Base-by-base conservation (phyloP, 2,888 invertebrate species). In the Folsomia candida region DNA sequence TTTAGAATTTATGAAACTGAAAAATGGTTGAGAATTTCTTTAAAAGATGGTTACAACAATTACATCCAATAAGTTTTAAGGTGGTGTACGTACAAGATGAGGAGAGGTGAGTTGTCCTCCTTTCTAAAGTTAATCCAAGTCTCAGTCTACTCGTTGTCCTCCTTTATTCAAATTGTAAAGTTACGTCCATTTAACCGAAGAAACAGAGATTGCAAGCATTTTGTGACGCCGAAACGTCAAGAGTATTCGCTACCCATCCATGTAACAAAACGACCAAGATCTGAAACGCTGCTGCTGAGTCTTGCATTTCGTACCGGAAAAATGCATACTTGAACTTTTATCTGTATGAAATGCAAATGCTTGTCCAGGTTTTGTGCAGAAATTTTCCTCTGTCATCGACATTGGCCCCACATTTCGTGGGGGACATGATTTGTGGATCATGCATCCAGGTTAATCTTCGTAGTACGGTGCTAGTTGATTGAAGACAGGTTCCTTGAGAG, bases 141-240 rank as follows among this genome's bases (percentile, higher is more conserved):
- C 18, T 18, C 4, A 6, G 54, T 54, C 22, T 54, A 54, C 11
- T 6, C 4, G 54, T 14, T 20, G 54, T 54, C 54, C 54, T 54
- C 54, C 37, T 54, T 54, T 54, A 54, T 54, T 54, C 54, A 54
- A 54, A 54, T 54, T 54, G 20, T 37, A 37, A 37, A 37, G 37
- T 54, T 54, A 54, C 54, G 20, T 54, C 54, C 54, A 54, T 54
- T 54, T 54, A 54, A 54, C 54, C 54, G 54, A 54, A 54, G 54
- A 47, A n/a, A n/a, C n/a, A n/a, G n/a, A n/a, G n/a, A n/a, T n/a
- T n/a, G n/a, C n/a, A n/a, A n/a, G n/a, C n/a, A n/a, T n/a, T n/a
- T n/a, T n/a, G n/a, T n/a, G n/a, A n/a, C n/a, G n/a, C n/a, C n/a
- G n/a, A n/a, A n/a, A n/a, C n/a, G n/a, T n/a, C n/a, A n/a, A n/a